These are phyloP conservation scores for Oasisia sp. DNA, from an alignment of 2,888 invertebrate genomes.

Conservation along the genomic window DNA sequence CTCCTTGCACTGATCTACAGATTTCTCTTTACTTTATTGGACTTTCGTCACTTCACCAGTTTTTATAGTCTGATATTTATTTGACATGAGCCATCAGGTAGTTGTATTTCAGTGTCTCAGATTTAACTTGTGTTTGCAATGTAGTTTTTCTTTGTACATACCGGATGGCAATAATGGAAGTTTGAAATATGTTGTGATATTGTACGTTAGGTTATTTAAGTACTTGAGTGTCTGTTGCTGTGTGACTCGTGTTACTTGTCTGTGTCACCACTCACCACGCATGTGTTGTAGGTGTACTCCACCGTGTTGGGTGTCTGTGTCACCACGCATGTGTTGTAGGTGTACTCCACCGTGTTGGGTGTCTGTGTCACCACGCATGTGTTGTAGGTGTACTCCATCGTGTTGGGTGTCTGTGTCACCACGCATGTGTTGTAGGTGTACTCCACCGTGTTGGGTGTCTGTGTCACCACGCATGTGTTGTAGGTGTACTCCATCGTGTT, in stretches of 20 bases:
- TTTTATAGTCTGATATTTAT: background rate
- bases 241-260: slow-evolving; percentile 63
- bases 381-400: too few species aligned
- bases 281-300: too few species aligned
- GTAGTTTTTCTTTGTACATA: background rate
- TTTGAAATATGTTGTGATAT: slow-evolving; percentile 18
- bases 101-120: background rate
- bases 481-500: too few species aligned
- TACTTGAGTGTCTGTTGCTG: background rate
- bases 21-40: background rate
- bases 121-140: background rate
- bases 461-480: too few species aligned
- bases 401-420: too few species aligned
- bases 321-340: too few species aligned
- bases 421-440: too few species aligned
- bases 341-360: too few species aligned
- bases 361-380: too few species aligned
- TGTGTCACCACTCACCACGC: slow-evolving; percentile 79
- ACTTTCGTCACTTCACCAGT: background rate
- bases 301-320: too few species aligned
- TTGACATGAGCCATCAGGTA: background rate
- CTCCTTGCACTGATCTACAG: background rate
- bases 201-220: slow-evolving; percentile 29
- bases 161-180: background rate
- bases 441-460: too few species aligned